Evolutionary conservation across 2,888 invertebrate species (phyloP).

Genomic region (Chalcosyrphus nemorum): DNA sequence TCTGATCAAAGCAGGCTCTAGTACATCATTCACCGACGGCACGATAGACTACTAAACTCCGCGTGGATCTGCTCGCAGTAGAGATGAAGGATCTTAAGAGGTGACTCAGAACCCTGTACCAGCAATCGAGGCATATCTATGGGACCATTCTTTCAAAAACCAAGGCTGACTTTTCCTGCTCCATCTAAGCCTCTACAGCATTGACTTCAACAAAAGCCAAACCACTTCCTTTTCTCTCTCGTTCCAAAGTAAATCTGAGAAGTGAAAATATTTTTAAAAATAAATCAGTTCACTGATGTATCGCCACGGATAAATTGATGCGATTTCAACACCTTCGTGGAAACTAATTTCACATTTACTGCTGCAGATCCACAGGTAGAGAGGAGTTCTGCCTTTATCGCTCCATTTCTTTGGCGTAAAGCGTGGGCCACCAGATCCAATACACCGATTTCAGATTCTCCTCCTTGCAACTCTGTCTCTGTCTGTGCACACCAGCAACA

Average conservation of each 20-base stretch:
- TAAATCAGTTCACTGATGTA: constrained; percentile 55
- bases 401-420: constrained; percentile 46
- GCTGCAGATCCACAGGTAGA: constrained; percentile 39
- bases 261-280: constrained; percentile 26
- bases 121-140: too few relatives aligned
- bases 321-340: constrained; percentile 73
- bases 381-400: constrained; percentile 9
- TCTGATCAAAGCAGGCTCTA: too few relatives aligned
- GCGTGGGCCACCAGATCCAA: constrained; percentile 63
- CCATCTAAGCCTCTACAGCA: background rate
- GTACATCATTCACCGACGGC: too few relatives aligned
- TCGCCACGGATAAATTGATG: constrained; percentile 67
- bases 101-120: too few relatives aligned
- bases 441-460: constrained; percentile 21
- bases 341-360: constrained; percentile 69
- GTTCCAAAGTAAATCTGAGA: constrained; percentile 10
- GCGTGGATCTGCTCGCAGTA: too few relatives aligned
- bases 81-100: too few relatives aligned
- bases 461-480: too few relatives aligned
- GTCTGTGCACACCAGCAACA: background rate
- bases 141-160: too few relatives aligned
- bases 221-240: too few relatives aligned
- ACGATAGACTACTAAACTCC: too few relatives aligned
- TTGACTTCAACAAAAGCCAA: too few relatives aligned
- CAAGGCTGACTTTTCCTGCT: too few relatives aligned